Conservation (phyloP, 2,113 vertebrate genomes). For the Arizona elegans region DNA sequence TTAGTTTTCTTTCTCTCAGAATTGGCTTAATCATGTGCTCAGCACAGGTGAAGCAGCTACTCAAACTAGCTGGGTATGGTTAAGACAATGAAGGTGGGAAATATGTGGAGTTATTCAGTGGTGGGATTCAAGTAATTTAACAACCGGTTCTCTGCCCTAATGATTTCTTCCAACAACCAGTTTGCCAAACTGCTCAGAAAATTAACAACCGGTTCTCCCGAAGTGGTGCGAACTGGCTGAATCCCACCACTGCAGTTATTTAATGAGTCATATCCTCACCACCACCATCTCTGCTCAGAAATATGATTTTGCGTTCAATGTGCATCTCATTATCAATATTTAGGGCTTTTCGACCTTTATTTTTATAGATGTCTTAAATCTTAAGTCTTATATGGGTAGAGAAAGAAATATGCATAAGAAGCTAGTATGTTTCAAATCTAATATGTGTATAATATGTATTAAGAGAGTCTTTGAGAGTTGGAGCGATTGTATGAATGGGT, state of each 20-base stretch:
- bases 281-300: not conserved
- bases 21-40: conserved; percentile 8
- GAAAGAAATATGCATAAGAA: not conserved
- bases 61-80: not conserved
- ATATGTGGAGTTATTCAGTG: no score
- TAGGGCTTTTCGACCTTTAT: not conserved
- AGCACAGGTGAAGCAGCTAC: not conserved
- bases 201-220: no score
- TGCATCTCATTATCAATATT: not conserved
- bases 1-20: conserved; percentile 45
- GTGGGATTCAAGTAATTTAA: no score
- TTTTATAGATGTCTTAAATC: not conserved
- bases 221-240: no score
- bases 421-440: not conserved
- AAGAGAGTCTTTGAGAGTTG: not conserved
- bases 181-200: no score
- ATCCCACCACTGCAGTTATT: not conserved
- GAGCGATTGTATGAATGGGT: not conserved
- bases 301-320: not conserved
- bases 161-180: no score
- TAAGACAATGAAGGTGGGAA: not conserved
- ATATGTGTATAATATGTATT: not conserved
- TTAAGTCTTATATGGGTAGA: not conserved
- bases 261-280: not conserved
- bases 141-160: no score